Evolutionary conservation across 2,113 vertebrate species (phyloP).

Genomic region (Ictalurus punctatus): DNA sequence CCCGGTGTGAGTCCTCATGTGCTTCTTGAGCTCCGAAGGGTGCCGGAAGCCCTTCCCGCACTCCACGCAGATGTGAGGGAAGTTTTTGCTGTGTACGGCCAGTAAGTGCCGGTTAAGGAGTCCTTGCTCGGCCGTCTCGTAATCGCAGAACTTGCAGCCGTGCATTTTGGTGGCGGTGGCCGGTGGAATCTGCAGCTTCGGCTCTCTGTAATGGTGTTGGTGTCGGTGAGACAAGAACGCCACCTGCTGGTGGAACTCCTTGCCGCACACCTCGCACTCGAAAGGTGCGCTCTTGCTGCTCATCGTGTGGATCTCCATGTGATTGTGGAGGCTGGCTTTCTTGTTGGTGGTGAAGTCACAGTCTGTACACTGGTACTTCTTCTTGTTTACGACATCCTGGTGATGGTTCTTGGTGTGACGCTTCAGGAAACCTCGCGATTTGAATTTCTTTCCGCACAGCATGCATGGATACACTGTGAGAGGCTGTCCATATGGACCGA

Average conservation of each 20-base stretch:
- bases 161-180: slow-evolving; percentile 61
- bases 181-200: slow-evolving; percentile 69
- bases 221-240: slow-evolving; percentile 82
- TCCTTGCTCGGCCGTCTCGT: slow-evolving; percentile 87
- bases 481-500: slow-evolving; percentile 88
- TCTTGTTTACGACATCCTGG: slow-evolving; percentile 81
- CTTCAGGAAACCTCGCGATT: slow-evolving; percentile 88
- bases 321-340: slow-evolving; percentile 89
- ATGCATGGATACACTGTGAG: slow-evolving; percentile 89
- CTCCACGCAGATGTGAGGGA: slow-evolving; percentile 87
- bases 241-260: slow-evolving; percentile 82
- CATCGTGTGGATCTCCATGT: slow-evolving; percentile 88
- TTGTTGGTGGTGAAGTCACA: slow-evolving; percentile 92
- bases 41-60: slow-evolving; percentile 89
- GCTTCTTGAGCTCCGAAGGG: slow-evolving; percentile 89
- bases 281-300: slow-evolving; percentile 80
- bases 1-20: slow-evolving; percentile 89
- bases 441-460: slow-evolving; percentile 91
- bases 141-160: slow-evolving; percentile 89
- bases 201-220: slow-evolving; percentile 84
- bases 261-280: slow-evolving; percentile 77
- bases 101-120: slow-evolving; percentile 85
- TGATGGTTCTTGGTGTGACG: slow-evolving; percentile 90
- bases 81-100: slow-evolving; percentile 87
- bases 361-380: slow-evolving; percentile 90